A percentile compares a stretch with the other conserved stretches of the same genome.
phyloP scores from a whole-genome alignment of 1,140 invertebrate genomes.

The Drosophila tsacasi region DNA sequence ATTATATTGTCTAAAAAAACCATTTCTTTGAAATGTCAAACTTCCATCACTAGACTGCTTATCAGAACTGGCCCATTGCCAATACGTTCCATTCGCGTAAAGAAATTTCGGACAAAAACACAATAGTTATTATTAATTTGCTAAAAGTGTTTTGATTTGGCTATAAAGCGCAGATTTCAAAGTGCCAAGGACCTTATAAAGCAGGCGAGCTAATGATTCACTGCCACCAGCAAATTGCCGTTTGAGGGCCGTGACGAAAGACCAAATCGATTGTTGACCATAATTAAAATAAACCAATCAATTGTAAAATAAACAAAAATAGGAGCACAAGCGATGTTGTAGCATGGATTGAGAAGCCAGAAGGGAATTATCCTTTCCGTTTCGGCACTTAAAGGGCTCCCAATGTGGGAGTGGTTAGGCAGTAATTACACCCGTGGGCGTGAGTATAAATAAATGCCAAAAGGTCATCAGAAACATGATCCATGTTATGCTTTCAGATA shows the following conservation, averaged over 20 bases:
- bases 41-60: not conserved
- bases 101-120: slow-evolving; percentile 24
- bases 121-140: slow-evolving; percentile 26
- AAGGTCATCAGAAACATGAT: slow-evolving; percentile 35
- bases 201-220: slow-evolving; percentile 23
- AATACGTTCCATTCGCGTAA: slow-evolving; percentile 35
- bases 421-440: slow-evolving; percentile 12
- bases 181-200: slow-evolving; percentile 1
- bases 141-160: not conserved
- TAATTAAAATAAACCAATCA: slow-evolving; percentile 38
- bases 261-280: slow-evolving; percentile 44
- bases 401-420: slow-evolving; percentile 1
- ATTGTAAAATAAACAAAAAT: not conserved
- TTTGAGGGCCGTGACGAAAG: slow-evolving; percentile 16
- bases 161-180: not conserved
- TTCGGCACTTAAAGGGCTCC: too few relatives aligned
- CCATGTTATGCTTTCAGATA: not conserved
- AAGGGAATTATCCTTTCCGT: not conserved
- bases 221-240: slow-evolving; percentile 25
- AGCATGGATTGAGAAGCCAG: not conserved
- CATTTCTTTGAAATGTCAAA: too few relatives aligned
- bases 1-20: too few relatives aligned
- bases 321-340: slow-evolving; percentile 2
- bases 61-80: slow-evolving; percentile 32
- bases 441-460: slow-evolving; percentile 32